These are phyloP conservation scores for Aphodius sticticus DNA, from an alignment of 2,888 invertebrate genomes.

Conservation along the genomic window DNA sequence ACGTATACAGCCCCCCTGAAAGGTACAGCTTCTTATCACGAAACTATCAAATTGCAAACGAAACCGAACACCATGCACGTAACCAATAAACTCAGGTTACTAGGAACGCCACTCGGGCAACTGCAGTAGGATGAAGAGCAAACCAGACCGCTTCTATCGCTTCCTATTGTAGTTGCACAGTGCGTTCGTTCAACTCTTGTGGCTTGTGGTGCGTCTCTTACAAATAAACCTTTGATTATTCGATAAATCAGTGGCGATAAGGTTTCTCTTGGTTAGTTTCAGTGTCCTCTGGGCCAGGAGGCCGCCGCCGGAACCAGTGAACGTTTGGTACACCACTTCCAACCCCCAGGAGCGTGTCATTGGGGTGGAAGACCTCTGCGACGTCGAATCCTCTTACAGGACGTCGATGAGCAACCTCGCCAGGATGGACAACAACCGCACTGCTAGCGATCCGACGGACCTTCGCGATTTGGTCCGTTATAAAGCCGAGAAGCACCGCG, in stretches of 20 bases:
- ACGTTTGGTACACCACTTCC: slow-evolving; percentile 29
- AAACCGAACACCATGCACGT: not conserved
- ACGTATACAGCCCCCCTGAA: not conserved
- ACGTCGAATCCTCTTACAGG: slow-evolving; percentile 5
- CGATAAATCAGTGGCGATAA: too few relatives aligned
- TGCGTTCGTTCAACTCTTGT: not conserved
- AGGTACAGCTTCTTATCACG: not conserved
- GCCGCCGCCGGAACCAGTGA: slow-evolving; percentile 40
- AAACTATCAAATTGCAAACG: not conserved
- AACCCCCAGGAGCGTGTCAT: slow-evolving; percentile 49
- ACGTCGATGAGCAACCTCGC: not conserved
- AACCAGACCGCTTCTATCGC: not conserved
- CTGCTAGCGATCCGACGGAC: slow-evolving; percentile 35
- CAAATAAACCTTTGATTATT: not conserved
- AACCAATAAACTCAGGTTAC: not conserved
- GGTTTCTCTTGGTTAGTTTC: slow-evolving; percentile 49
- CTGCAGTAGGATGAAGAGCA: not conserved
- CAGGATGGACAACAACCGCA: not conserved
- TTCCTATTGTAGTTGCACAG: not conserved
- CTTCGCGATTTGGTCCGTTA: slow-evolving; percentile 48
- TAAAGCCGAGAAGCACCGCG: slow-evolving; percentile 54
- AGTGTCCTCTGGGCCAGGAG: slow-evolving; percentile 51
- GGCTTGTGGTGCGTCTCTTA: not conserved
- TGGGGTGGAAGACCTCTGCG: slow-evolving; percentile 38
- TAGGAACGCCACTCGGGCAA: not conserved